These are phyloP conservation scores for Liposcelis brunnea DNA, from an alignment of 2,888 invertebrate genomes.

Conservation along the genomic window DNA sequence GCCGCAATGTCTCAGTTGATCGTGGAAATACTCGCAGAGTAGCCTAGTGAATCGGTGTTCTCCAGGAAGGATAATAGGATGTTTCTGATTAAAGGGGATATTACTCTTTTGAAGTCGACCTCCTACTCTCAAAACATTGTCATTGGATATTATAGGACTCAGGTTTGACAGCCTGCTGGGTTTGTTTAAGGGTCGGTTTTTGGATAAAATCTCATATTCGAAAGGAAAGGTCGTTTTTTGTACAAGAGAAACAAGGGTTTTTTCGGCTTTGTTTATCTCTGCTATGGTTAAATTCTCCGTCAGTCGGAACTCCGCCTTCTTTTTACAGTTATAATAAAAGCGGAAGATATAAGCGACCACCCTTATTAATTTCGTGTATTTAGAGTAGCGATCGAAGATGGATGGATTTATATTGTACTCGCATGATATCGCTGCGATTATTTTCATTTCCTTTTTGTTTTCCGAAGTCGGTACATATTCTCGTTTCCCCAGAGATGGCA, in stretches of 20 bases:
- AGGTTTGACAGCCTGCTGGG: background rate
- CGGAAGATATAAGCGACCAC: background rate
- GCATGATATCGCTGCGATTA: background rate
- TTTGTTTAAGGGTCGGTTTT: background rate
- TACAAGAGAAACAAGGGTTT: background rate
- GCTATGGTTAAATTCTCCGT: background rate
- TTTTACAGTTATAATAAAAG: too few species aligned
- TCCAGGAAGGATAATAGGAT: conserved; percentile 10
- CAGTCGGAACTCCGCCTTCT: background rate
- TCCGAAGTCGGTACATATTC: background rate
- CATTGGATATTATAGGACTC: conserved; percentile 6
- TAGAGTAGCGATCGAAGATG: background rate
- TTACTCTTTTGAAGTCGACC: conserved; percentile 10
- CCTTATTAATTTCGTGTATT: background rate
- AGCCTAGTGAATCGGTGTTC: background rate
- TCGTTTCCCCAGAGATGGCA: background rate
- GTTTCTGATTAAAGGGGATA: background rate
- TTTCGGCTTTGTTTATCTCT: background rate
- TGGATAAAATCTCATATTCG: background rate
- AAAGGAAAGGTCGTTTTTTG: background rate
- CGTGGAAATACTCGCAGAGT: too few species aligned
- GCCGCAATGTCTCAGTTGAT: too few species aligned
- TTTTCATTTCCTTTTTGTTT: background rate
- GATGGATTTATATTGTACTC: too few species aligned
- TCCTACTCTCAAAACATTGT: conserved; percentile 11